A percentile compares a stretch with the other conserved stretches of the same genome.
Conservation (phyloP, 1,140 invertebrate species). For the Drosophila repletoides region DNA sequence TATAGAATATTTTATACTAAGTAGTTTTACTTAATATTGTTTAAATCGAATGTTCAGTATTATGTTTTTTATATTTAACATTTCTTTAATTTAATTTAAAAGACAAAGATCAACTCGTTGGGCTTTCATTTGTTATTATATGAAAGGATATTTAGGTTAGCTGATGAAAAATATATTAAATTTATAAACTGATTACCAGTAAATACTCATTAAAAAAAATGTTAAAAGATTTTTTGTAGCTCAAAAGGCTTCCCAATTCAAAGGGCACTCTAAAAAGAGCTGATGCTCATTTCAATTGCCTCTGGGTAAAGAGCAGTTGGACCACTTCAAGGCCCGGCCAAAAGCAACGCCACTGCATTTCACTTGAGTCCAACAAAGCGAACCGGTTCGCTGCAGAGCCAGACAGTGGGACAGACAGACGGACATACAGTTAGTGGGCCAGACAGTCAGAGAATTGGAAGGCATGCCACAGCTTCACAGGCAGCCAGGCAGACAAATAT, state of each 20-base stretch:
- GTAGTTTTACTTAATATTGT: too few relatives aligned
- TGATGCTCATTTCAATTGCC: neutral
- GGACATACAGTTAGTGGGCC: slow-evolving; percentile 50
- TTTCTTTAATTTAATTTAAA: neutral
- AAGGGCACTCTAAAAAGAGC: neutral
- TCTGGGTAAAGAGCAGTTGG: neutral
- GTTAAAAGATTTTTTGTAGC: too few relatives aligned
- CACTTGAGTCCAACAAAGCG: slow-evolving; percentile 44
- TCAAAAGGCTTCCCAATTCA: neutral
- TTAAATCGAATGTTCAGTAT: too few relatives aligned
- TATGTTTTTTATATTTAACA: too few relatives aligned
- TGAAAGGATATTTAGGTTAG: too few relatives aligned
- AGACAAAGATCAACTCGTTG: too few relatives aligned
- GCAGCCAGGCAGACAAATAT: slow-evolving; percentile 63
- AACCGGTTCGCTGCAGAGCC: slow-evolving; percentile 28
- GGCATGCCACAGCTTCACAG: slow-evolving; percentile 28
- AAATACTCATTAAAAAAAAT: slow-evolving; percentile 1
- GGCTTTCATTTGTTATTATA: too few relatives aligned
- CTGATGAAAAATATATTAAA: too few relatives aligned
- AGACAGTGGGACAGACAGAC: slow-evolving; percentile 34
- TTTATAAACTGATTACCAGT: neutral
- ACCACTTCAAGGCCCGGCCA: neutral
- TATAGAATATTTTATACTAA: too few relatives aligned
- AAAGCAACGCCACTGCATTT: slow-evolving; percentile 36
- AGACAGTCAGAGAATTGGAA: slow-evolving; percentile 27